A percentile compares a stretch with the other conserved stretches of the same genome.
These are phyloP conservation scores for Trachelus tabidus DNA, from an alignment of 2,888 invertebrate genomes.

Conservation along the genomic window DNA sequence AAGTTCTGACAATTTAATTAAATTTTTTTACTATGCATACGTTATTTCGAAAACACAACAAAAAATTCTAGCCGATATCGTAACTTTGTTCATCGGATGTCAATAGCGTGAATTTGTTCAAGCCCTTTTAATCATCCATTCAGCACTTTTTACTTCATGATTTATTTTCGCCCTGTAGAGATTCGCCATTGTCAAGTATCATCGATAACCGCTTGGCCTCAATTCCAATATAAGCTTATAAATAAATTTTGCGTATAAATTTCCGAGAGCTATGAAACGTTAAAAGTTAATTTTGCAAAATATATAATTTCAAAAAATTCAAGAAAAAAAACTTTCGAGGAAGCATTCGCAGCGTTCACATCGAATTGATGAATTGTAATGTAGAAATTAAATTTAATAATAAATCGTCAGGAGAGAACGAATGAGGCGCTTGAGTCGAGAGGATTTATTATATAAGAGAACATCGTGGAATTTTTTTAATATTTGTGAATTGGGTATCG, in stretches of 20 bases:
- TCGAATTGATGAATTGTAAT: not conserved
- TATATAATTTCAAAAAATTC: not conserved
- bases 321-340: no score
- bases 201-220: not conserved
- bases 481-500: not conserved
- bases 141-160: not conserved
- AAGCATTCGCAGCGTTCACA: no score
- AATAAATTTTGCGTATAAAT: not conserved
- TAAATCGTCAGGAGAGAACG: not conserved
- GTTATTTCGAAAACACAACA: not conserved
- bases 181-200: not conserved
- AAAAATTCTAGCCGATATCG: not conserved
- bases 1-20: no score
- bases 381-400: not conserved
- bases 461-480: not conserved
- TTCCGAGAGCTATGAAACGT: no score
- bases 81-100: not conserved
- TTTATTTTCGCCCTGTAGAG: not conserved
- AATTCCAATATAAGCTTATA: not conserved
- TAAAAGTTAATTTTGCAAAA: not conserved
- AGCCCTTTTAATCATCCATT: not conserved
- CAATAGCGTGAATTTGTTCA: not conserved
- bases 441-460: not conserved
- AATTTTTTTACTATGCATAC: not conserved
- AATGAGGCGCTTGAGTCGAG: no score